Conservation (phyloP, 2,888 invertebrate species). For the Melanophora roralis region DNA sequence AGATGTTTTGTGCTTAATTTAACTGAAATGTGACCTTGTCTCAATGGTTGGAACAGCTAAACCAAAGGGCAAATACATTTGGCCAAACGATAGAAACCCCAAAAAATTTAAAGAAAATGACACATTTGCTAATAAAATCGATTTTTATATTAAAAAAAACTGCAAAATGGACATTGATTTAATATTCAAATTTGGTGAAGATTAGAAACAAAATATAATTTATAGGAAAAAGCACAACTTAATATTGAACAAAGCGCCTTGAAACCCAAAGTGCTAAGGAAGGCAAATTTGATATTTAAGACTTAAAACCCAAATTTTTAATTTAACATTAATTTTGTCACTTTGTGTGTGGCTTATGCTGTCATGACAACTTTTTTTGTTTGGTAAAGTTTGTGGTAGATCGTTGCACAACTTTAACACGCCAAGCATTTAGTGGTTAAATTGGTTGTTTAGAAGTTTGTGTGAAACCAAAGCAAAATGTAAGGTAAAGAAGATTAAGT, state of each 20-base stretch:
- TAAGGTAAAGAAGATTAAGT: not conserved
- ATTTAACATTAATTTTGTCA: constrained; percentile 49
- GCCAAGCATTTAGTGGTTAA: constrained; percentile 13
- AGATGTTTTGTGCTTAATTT: not conserved
- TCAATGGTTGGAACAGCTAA: not conserved
- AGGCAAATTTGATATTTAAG: constrained; percentile 28
- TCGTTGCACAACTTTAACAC: not conserved
- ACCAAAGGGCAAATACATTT: not conserved
- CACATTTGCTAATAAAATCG: constrained; percentile 42
- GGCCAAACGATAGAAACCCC: constrained; percentile 15
- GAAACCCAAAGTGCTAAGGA: not conserved
- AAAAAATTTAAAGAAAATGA: constrained; percentile 2
- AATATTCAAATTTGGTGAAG: not conserved
- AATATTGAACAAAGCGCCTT: not conserved
- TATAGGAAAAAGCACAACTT: no score
- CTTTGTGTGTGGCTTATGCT: constrained; percentile 43
- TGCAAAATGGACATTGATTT: constrained; percentile 25
- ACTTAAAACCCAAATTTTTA: constrained; percentile 52
- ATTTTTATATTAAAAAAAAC: constrained; percentile 10
- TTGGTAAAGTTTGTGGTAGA: not conserved
- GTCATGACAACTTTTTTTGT: not conserved
- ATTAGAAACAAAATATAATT: no score
- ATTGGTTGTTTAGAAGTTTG: not conserved
- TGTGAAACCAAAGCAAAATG: constrained; percentile 7
- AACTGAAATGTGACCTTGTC: constrained; percentile 40